Conservation (phyloP, 2,888 invertebrate species). For the Baccha elongata region DNA sequence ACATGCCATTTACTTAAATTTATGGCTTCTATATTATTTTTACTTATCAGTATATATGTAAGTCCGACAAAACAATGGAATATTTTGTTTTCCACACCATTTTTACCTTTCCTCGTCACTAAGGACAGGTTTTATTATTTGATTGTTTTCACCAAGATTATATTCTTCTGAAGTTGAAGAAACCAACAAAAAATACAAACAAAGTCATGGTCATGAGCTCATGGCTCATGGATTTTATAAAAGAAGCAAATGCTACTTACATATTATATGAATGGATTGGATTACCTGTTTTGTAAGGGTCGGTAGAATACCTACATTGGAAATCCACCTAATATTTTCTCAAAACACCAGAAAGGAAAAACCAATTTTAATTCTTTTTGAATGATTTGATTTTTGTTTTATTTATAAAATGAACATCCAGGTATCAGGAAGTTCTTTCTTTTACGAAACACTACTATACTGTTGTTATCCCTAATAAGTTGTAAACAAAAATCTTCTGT, state of each 20-base stretch:
- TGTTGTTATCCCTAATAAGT: too few relatives aligned
- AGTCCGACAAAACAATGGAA: constrained; percentile 17
- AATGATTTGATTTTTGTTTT: neutral
- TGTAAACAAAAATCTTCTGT: too few relatives aligned
- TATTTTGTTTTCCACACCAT: constrained; percentile 13
- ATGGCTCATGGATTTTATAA: constrained; percentile 14
- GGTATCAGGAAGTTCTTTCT: neutral
- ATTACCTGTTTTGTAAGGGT: constrained; percentile 24
- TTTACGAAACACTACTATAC: too few relatives aligned
- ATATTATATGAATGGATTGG: neutral
- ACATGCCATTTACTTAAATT: neutral
- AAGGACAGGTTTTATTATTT: constrained; percentile 33
- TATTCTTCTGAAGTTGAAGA: neutral
- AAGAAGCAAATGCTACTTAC: neutral
- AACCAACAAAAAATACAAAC: constrained; percentile 8
- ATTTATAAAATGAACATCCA: neutral
- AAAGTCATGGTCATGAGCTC: constrained; percentile 6
- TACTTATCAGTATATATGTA: neutral
- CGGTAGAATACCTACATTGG: neutral
- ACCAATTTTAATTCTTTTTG: constrained; percentile 5
- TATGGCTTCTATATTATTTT: constrained; percentile 44
- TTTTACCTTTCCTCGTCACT: constrained; percentile 1
- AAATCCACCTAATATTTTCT: neutral
- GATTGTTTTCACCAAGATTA: constrained; percentile 17
- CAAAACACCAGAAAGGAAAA: neutral